Evolutionary conservation across 2,888 invertebrate species (phyloP), one percentile per base, ranked within the genome.

Genomic region (Salticus scenicus): DNA sequence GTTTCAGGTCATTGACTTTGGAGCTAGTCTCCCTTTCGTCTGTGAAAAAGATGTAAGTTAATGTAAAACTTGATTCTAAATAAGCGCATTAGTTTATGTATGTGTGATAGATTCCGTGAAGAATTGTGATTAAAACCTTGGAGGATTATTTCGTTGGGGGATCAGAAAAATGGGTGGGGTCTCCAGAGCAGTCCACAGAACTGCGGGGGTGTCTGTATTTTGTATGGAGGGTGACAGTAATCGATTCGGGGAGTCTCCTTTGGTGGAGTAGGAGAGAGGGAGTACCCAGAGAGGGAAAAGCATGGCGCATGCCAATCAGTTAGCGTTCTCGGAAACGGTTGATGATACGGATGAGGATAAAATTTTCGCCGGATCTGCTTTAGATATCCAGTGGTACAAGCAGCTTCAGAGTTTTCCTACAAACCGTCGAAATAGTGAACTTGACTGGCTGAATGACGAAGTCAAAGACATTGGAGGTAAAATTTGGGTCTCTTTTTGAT

Each of bases 301-400:
- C 84, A 79, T 79, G 79, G 79, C 78, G 78, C 73, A 70, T 75
- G 37, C 42, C 24, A 78, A 78, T 14, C 69, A 74, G 42, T 41
- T 67, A 37, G 10, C 41, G 31, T 37, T 37, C 33, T 33, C 63
- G 41, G 57, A 57, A 28, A 17, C 63, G 78, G 31, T 71, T 27
- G 85, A 85, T n/a, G 85, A 79, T 75, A 66, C 78, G 24, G 84
- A 78, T 17, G 84, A 75, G 8, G 84, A 75, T 10, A 71, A 30
- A 30, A 41, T 74, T 74, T 66, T 72, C 7, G 75, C 64, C 10
- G 75, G 75, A 42, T 66, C 75, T 12, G 70, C 83, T 37, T 51
- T 86, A 24, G 86, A 87, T 64, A 79, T 82, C 20, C 78, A 87
- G 33, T 88, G 88, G 88, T 88, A 88, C 66, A 82, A 80, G 57